These are phyloP conservation scores for Cremastobaeus sp. DNA, from an alignment of 2,888 invertebrate genomes.

Conservation along the genomic window DNA sequence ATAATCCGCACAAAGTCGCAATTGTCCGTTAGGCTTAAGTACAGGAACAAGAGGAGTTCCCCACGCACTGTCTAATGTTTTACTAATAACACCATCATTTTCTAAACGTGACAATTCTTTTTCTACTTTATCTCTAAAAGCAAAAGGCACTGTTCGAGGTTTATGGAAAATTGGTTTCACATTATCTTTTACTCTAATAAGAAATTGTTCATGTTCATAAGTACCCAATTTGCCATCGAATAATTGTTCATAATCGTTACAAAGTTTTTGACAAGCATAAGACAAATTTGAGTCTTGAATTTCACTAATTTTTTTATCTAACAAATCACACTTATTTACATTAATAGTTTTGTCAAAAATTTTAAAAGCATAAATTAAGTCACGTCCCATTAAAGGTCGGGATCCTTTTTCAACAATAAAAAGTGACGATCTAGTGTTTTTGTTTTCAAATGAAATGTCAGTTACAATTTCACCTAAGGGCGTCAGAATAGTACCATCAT, in stretches of 20 bases:
- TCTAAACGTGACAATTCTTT: conserved; percentile 35
- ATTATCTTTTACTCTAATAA: conserved; percentile 27
- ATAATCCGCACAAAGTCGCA: conserved; percentile 62
- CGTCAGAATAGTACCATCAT: too few species aligned
- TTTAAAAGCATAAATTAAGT: conserved; percentile 40
- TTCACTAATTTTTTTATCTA: too few species aligned
- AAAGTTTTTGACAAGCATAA: too few species aligned
- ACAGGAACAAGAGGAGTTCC: conserved; percentile 62
- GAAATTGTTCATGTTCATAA: conserved; percentile 42
- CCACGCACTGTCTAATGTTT: conserved; percentile 40
- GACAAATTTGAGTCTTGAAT: too few species aligned
- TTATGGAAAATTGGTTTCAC: conserved; percentile 48
- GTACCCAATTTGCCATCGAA: conserved; percentile 22
- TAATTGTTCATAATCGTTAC: too few species aligned
- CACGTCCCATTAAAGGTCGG: conserved; percentile 34
- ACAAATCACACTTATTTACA: too few species aligned
- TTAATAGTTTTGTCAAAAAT: too few species aligned
- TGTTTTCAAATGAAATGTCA: too few species aligned
- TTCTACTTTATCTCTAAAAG: conserved; percentile 33
- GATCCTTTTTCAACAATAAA: not conserved
- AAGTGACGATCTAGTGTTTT: too few species aligned
- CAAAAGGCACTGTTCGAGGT: conserved; percentile 42
- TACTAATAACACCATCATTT: conserved; percentile 27
- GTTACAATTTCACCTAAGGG: too few species aligned
- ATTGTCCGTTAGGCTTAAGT: conserved; percentile 3